These are phyloP conservation scores for Pseudotriccus pelzelni DNA, from an alignment of 2,797 vertebrate genomes.

Conservation along the genomic window DNA sequence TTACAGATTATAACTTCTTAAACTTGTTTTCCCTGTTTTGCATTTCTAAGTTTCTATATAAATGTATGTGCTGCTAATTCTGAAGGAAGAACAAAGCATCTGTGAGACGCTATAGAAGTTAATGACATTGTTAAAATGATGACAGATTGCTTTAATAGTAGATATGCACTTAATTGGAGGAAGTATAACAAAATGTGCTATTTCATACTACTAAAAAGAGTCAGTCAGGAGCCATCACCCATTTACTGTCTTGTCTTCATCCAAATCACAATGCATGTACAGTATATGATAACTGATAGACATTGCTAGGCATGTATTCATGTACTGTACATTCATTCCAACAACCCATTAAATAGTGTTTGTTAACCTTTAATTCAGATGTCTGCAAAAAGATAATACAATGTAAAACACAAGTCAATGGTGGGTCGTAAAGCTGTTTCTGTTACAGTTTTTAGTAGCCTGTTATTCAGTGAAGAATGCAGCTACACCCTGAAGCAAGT, in stretches of 20 bases:
- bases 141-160: conserved; percentile 77
- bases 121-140: conserved; percentile 76
- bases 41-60: conserved; percentile 66
- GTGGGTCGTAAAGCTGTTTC: conserved; percentile 79
- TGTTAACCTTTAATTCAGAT: conserved; percentile 82
- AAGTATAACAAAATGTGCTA: conserved; percentile 74
- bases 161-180: conserved; percentile 75
- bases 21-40: conserved; percentile 70
- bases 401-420: conserved; percentile 80
- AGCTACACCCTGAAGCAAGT: conserved; percentile 76
- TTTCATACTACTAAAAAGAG: conserved; percentile 70
- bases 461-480: conserved; percentile 72
- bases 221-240: conserved; percentile 68
- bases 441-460: conserved; percentile 80
- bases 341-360: conserved; percentile 77
- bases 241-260: conserved; percentile 61
- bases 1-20: conserved; percentile 68
- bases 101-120: conserved; percentile 69
- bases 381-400: conserved; percentile 79
- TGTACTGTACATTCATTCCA: conserved; percentile 67
- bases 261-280: conserved; percentile 52
- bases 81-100: conserved; percentile 74
- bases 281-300: conserved; percentile 55
- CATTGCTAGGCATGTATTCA: conserved; percentile 68
- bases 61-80: conserved; percentile 71